Conservation (phyloP, 1,140 invertebrate genomes). For the Neuroterus valhalla region DNA sequence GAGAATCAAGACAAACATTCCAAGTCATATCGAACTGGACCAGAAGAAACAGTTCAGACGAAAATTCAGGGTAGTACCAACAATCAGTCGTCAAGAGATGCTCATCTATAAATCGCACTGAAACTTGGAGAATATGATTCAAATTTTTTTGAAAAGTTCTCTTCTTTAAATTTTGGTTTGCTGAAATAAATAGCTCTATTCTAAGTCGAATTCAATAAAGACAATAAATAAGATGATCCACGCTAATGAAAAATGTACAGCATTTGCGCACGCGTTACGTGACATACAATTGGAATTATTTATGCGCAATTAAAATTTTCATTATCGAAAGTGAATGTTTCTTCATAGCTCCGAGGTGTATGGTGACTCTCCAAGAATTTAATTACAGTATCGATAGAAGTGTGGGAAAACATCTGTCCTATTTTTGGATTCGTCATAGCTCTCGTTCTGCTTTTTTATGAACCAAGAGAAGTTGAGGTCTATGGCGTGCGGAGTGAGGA, state of each 20-base stretch:
- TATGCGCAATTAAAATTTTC: neutral
- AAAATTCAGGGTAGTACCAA: too few relatives aligned
- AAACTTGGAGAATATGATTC: too few relatives aligned
- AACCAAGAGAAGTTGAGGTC: neutral
- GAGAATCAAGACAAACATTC: too few relatives aligned
- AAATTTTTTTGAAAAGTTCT: too few relatives aligned
- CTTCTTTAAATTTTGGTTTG: too few relatives aligned
- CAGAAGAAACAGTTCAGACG: too few relatives aligned
- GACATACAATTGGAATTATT: neutral
- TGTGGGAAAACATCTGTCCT: neutral
- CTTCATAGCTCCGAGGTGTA: neutral
- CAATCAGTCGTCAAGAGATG: too few relatives aligned
- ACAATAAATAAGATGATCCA: neutral
- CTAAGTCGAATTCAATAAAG: neutral
- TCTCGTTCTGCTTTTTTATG: neutral
- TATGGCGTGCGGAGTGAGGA: neutral
- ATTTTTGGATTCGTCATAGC: constrained; percentile 2
- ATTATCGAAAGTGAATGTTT: neutral
- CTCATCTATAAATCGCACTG: too few relatives aligned
- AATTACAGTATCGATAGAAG: constrained; percentile 5
- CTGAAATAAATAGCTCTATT: too few relatives aligned
- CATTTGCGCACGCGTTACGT: neutral
- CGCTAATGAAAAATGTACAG: neutral
- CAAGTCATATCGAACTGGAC: too few relatives aligned
- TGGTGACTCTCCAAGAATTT: constrained; percentile 9